Evolutionary conservation across 2,797 vertebrate genomes (phyloP), one percentile per base, ranked within the genome.

Genomic region (Ctenochaetus hawaiiensis): DNA sequence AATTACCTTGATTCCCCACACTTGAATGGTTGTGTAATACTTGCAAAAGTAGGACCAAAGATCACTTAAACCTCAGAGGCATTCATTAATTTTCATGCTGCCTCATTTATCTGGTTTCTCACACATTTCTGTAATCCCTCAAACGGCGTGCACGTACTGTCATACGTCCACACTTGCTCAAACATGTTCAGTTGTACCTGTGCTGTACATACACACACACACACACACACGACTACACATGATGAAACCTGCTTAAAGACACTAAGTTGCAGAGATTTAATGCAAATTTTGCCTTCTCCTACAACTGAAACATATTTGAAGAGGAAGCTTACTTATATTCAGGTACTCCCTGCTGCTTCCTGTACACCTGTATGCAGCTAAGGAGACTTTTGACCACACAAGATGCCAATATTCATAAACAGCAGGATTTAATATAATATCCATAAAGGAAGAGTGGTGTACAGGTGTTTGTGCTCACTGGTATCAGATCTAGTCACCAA

Each of bases 41-140:
- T 17, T 47, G 2, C 30, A 39, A 64, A 62, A 26, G 84, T 56
- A 67, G 20, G n/a, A 61, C 71, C 62, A 74, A 74, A 49, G 57
- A 74, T 61, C 57, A 64, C 56, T 67, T 49, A 23, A 80, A 64
- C 23, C 53, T 64, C 18, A 16, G 5, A 34, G 45, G 37, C 22
- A 23, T 39, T 26, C 51, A 37, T 43, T 11, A 20, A 58, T 54
- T 14, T 22, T 34, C 23, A 18, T 20, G 39, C 23, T 1, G 3
- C 45, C 41, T 22, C 45, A 20, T 20, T 37, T 34, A 75, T 57
- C 66, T 18, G 30, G 12, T n/a, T 7, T 20, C 34, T 43, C 22
- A 54, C 53, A 65, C 62, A 48, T 43, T 6, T 34, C 18, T 12
- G 6, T 37, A 76, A 72, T 37, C 52, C 56, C 18, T 13, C 18